Conservation (phyloP, 2,113 vertebrate species). For the Antigone vipio region DNA sequence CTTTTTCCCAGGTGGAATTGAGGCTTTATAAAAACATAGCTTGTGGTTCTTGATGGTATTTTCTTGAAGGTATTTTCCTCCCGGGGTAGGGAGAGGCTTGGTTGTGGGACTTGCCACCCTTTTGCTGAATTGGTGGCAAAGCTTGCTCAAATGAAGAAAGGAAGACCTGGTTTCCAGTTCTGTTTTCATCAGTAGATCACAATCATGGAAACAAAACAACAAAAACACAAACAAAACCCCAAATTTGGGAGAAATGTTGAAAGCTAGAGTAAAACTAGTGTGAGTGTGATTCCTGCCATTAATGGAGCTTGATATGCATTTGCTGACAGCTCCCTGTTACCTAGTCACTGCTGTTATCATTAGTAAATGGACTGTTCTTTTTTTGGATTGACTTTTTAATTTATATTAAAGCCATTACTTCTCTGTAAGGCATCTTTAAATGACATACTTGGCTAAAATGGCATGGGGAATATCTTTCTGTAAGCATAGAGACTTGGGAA, state of each 20-base stretch:
- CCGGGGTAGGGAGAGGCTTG: background rate
- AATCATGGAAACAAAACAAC: fast-evolving
- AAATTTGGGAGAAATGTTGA: background rate
- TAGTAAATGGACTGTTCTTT: background rate
- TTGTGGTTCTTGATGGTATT: background rate
- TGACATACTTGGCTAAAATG: background rate
- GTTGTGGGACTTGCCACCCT: background rate
- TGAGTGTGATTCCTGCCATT: background rate
- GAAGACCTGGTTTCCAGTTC: background rate
- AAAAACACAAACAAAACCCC: background rate
- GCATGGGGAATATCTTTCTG: background rate
- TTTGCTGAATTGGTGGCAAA: background rate
- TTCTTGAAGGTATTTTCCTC: background rate
- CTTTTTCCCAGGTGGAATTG: background rate
- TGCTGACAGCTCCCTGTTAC: background rate
- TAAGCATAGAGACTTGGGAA: background rate
- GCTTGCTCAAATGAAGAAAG: background rate
- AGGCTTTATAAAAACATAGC: background rate
- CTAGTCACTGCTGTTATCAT: background rate
- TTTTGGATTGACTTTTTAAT: background rate
- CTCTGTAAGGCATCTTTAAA: background rate
- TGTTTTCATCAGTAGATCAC: background rate
- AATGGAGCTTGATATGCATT: background rate
- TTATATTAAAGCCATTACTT: background rate
- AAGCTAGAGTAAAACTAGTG: background rate